phyloP scores from a whole-genome alignment of 2,113 vertebrate species.

The Monarcha castaneiventris region DNA sequence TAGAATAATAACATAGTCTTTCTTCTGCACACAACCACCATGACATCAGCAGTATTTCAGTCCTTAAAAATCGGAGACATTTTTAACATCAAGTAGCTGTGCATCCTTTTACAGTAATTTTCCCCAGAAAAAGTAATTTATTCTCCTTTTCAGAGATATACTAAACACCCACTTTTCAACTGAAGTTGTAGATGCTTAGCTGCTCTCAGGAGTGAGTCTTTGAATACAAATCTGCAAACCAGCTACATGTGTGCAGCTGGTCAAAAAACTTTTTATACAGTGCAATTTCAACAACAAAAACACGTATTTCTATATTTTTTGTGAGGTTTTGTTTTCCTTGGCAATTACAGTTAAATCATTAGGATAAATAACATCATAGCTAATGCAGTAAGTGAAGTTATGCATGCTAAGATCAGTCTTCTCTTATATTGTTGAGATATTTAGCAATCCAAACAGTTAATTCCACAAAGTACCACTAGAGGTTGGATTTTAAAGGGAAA shows the following conservation, averaged over 20 bases:
- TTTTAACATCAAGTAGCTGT: neutral
- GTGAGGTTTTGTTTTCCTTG: neutral
- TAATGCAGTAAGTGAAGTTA: neutral
- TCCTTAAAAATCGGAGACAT: neutral
- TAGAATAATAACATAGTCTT: neutral
- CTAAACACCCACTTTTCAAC: neutral
- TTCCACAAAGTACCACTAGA: neutral
- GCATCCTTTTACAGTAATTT: neutral
- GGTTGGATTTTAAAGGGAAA: neutral
- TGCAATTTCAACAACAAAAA: neutral
- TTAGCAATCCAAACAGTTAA: neutral
- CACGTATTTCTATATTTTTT: neutral
- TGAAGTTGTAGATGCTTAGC: neutral
- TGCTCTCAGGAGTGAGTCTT: neutral
- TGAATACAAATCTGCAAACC: neutral
- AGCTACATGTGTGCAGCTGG: neutral
- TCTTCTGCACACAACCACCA: neutral
- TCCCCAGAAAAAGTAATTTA: neutral
- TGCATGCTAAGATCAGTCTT: neutral
- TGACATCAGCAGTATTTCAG: neutral
- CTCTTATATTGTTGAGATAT: neutral
- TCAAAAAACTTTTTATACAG: neutral
- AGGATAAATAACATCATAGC: neutral
- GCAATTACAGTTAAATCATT: neutral
- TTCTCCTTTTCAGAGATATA: neutral